Evolutionary conservation across 1,140 invertebrate species (phyloP).

Genomic region (Nylanderia fulva): DNA sequence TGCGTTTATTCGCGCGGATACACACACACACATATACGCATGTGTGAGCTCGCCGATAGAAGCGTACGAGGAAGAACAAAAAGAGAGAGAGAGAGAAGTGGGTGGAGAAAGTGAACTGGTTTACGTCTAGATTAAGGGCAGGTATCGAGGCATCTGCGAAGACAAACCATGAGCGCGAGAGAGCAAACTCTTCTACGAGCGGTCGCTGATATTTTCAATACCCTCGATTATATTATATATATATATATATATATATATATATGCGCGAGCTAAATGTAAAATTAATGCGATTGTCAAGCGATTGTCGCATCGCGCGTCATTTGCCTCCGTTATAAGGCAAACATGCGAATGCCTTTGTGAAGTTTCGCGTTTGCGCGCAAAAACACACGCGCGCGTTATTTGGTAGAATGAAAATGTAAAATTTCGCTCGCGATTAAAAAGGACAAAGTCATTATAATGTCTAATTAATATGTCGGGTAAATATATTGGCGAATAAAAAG

Average conservation of each 20-base stretch:
- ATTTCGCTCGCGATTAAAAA: constrained; percentile 49
- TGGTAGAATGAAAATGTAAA: constrained; percentile 43
- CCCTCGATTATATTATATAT: background rate
- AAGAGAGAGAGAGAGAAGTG: constrained; percentile 30
- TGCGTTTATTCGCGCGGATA: constrained; percentile 40
- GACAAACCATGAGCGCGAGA: constrained; percentile 31
- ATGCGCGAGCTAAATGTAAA: constrained; percentile 31
- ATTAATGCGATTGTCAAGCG: constrained; percentile 51
- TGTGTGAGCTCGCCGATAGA: constrained; percentile 37
- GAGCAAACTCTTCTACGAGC: background rate
- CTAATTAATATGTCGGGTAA: constrained; percentile 55
- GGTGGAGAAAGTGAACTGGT: constrained; percentile 70
- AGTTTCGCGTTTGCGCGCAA: background rate
- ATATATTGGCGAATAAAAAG: constrained; percentile 59
- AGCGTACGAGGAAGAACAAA: constrained; percentile 20
- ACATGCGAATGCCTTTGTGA: constrained; percentile 30
- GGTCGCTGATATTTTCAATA: constrained; percentile 9
- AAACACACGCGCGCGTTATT: background rate
- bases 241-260: background rate
- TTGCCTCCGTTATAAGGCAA: constrained; percentile 51
- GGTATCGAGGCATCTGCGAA: constrained; percentile 27
- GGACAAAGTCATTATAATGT: constrained; percentile 56
- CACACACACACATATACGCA: background rate
- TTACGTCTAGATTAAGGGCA: constrained; percentile 82
- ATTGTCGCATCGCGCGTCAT: constrained; percentile 36